A percentile compares a stretch with the other conserved stretches of the same genome.
phyloP scores from a whole-genome alignment of 2,113 vertebrate species.

The Illadopsis cleaveri region DNA sequence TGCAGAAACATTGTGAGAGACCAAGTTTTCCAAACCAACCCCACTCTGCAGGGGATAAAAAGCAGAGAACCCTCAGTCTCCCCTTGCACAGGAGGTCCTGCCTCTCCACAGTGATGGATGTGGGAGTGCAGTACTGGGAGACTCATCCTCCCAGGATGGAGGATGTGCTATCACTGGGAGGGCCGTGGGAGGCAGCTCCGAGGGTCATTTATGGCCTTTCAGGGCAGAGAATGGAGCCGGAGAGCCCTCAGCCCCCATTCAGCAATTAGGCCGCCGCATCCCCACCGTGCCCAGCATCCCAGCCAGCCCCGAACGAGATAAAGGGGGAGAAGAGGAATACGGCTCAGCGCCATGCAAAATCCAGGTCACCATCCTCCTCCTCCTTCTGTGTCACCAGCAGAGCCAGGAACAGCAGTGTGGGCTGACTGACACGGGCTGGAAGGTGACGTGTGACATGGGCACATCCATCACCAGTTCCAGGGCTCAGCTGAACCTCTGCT shows the following conservation, averaged over 20 bases:
- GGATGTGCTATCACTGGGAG: accelerated
- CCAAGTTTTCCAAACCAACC: not conserved
- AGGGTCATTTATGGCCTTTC: not conserved
- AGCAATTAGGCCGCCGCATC: accelerated
- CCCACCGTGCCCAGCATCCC: accelerated
- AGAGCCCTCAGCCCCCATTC: not conserved
- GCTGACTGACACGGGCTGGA: not conserved
- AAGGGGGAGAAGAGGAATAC: not conserved
- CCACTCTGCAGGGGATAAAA: not conserved
- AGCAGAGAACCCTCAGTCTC: accelerated
- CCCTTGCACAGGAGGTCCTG: not conserved
- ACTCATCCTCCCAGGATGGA: not conserved
- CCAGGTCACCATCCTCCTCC: not conserved
- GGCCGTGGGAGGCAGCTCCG: not conserved
- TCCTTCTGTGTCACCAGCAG: accelerated
- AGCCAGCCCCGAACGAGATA: accelerated
- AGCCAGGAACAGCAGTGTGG: not conserved
- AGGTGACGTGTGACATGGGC: not conserved
- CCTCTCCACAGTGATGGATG: not conserved
- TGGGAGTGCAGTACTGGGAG: accelerated
- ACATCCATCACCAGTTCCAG: not conserved
- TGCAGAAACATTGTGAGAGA: not conserved
- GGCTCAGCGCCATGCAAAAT: not conserved
- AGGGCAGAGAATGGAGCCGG: not conserved
- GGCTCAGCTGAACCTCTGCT: not conserved